phyloP scores from a whole-genome alignment of 2,888 invertebrate genomes.

The Drosophila monieri region DNA sequence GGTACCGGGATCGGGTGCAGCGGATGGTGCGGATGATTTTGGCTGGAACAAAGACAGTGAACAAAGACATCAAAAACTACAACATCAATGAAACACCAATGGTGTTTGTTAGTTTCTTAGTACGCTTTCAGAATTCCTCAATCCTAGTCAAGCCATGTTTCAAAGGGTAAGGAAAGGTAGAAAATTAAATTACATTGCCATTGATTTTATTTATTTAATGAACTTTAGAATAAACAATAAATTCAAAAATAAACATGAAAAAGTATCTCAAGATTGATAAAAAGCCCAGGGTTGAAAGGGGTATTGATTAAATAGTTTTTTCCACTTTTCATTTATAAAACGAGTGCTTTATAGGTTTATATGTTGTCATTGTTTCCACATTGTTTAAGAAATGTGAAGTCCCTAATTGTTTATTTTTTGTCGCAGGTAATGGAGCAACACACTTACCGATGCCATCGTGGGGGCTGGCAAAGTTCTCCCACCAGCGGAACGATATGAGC shows the following conservation, averaged over 20 bases:
- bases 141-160: too few species aligned
- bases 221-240: too few species aligned
- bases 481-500: constrained; percentile 91
- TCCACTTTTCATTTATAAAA: too few species aligned
- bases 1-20: constrained; percentile 88
- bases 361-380: not conserved
- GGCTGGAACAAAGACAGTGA: constrained; percentile 51
- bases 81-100: not conserved
- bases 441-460: constrained; percentile 74
- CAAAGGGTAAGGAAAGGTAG: too few species aligned
- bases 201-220: too few species aligned
- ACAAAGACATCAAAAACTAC: not conserved
- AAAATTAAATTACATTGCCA: too few species aligned
- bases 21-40: constrained; percentile 82
- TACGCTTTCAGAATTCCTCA: not conserved
- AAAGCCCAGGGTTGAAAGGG: too few species aligned
- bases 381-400: not conserved
- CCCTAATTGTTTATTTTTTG: not conserved
- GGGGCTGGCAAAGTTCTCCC: constrained; percentile 90
- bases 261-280: too few species aligned
- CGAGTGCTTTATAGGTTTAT: not conserved
- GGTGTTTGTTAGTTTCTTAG: too few species aligned
- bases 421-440: not conserved
- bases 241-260: too few species aligned
- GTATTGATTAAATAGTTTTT: too few species aligned